Base-by-base conservation (phyloP, 2,113 vertebrate species). In the Dasypus novemcinctus region DNA sequence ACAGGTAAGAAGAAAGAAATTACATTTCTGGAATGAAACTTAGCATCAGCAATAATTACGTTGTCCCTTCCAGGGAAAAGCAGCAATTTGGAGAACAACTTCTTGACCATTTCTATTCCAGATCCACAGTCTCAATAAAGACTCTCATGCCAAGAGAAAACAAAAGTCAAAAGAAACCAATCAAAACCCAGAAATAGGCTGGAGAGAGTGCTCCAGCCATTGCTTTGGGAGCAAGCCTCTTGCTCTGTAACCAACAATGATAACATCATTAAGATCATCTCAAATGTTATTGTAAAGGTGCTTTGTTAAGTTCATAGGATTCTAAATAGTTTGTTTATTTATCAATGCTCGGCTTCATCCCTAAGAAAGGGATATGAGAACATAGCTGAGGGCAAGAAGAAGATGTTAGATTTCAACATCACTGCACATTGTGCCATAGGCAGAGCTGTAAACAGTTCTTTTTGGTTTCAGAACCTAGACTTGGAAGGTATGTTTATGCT, bases 11-110 rank as follows among this genome's bases (percentile, higher is more conserved):
- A 82, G 41, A 76, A 25, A 85, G 49, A 86, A 87, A 87, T 36
- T n/a, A n/a, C 13, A 36, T 63, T 31, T 4, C 27, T 85, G 21
- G 80, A 29, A 87, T 92, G 75, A 95, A 93, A 90, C 87, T 80
- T 76, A 93, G 54, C 46, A 57, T 1, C 14, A 8, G 33, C 66
- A 87, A n/a, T 84, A 90, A 94, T n/a, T 38, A 72, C 12, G 27
- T 27, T 46, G 9, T 76, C 20, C 66, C 12, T 85, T 79, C 79
- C 21, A 54, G 57, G 61, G 43, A 84, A 93, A 90, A 90, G 23
- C 1, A 23, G 46, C 2, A 8, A 36, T 49, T 75, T 74, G 25
- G 66, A 92, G 79, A 93, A 49, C 6, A 72, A 66, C 57, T 79
- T 14, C 75, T 76, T 75, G 33, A 87, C 29, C 3, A n/a, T 43